phyloP scores from a whole-genome alignment of 64 coral and sea anemone species.

The Astreopora myriophthalma region DNA sequence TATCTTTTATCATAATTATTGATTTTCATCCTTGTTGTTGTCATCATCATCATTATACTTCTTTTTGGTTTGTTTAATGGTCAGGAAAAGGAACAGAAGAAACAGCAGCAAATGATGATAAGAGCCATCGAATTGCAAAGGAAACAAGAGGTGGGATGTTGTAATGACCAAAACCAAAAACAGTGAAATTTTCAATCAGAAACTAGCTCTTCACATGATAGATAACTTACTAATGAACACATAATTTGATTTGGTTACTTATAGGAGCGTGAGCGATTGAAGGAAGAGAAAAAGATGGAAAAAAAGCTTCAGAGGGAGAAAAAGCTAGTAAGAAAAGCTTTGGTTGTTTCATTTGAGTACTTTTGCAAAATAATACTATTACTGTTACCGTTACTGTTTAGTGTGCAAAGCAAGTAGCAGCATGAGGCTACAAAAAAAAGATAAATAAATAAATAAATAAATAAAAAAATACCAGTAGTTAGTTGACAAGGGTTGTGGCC shows the following conservation, averaged over 20 bases:
- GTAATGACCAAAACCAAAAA: neutral
- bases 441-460: too few relatives aligned
- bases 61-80: neutral
- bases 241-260: neutral
- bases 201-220: neutral
- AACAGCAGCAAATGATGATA: constrained; percentile 79
- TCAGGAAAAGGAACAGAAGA: constrained; percentile 68
- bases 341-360: neutral
- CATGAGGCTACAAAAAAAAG: too few relatives aligned
- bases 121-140: constrained; percentile 60
- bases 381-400: too few relatives aligned
- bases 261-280: constrained; percentile 87
- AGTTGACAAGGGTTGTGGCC: too few relatives aligned
- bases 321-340: constrained; percentile 79
- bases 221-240: too few relatives aligned
- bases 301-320: constrained; percentile 94
- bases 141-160: constrained; percentile 29
- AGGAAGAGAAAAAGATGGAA: constrained; percentile 96
- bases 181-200: too few relatives aligned
- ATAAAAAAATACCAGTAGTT: too few relatives aligned
- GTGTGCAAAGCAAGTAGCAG: neutral
- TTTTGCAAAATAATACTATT: neutral
- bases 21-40: too few relatives aligned
- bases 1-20: too few relatives aligned
- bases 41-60: neutral